These are phyloP conservation scores for Platichthys stellatus DNA, from an alignment of 2,113 vertebrate genomes.

Conservation along the genomic window DNA sequence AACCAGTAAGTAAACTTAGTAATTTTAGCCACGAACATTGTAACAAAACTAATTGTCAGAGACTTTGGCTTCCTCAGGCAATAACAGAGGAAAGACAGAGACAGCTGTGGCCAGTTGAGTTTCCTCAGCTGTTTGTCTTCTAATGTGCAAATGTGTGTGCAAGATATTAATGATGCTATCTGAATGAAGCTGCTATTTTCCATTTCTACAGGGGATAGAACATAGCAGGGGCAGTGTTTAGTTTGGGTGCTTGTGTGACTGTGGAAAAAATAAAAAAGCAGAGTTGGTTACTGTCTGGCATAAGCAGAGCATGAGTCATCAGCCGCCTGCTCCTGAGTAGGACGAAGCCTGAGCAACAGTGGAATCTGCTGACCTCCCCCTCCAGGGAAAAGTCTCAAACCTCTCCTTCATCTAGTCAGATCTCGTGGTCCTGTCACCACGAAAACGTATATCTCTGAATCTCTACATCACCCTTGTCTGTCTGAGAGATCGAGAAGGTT, in stretches of 20 bases:
- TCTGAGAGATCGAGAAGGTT: background rate
- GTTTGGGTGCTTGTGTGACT: slow-evolving; percentile 31
- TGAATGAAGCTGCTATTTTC: background rate
- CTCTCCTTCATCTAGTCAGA: slow-evolving; percentile 59
- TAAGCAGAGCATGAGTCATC: slow-evolving; percentile 74
- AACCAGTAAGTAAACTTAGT: slow-evolving; percentile 9
- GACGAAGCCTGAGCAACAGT: slow-evolving; percentile 26
- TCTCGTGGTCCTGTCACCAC: slow-evolving; percentile 54
- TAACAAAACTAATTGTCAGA: slow-evolving; percentile 14
- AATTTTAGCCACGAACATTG: background rate
- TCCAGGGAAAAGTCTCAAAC: slow-evolving; percentile 40
- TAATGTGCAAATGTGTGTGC: background rate
- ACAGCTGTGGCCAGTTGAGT: slow-evolving; percentile 42
- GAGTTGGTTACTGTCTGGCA: slow-evolving; percentile 51
- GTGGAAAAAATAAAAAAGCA: slow-evolving; percentile 27
- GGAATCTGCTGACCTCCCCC: slow-evolving; percentile 65
- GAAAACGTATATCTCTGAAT: slow-evolving; percentile 43
- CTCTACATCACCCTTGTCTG: background rate
- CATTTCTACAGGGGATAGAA: slow-evolving; percentile 10
- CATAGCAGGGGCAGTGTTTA: slow-evolving; percentile 39
- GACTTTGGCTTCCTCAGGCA: slow-evolving; percentile 20
- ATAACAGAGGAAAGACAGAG: slow-evolving; percentile 30
- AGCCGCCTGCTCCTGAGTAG: slow-evolving; percentile 44
- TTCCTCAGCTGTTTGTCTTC: slow-evolving; percentile 41
- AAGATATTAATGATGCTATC: background rate